Percentiles rank a stretch among this genome's conserved stretches.
phyloP scores from a whole-genome alignment of 2,113 vertebrate species.

The Elanus axillaris region DNA sequence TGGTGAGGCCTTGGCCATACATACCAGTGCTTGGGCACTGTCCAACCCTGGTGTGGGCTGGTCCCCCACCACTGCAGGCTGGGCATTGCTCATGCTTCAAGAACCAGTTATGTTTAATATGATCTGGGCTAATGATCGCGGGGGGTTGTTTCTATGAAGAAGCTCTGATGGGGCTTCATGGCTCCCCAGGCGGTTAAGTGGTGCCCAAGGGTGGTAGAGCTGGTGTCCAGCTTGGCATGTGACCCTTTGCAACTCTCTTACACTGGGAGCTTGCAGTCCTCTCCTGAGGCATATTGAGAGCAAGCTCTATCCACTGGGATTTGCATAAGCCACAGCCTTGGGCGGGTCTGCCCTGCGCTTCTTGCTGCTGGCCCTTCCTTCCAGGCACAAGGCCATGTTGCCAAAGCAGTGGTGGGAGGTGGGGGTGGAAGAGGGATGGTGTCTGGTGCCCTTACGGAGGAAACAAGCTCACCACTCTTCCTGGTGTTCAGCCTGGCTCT shows the following conservation, averaged over 20 bases:
- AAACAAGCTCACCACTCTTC: background rate
- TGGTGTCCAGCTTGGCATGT: background rate
- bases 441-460: background rate
- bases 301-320: background rate
- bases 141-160: background rate
- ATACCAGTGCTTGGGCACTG: background rate
- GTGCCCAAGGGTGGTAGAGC: background rate
- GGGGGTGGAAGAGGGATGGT: background rate
- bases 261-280: background rate
- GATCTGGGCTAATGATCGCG: background rate
- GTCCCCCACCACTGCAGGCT: background rate
- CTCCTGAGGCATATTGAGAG: background rate
- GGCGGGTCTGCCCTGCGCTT: background rate
- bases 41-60: background rate
- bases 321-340: background rate
- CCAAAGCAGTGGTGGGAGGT: background rate
- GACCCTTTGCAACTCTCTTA: background rate
- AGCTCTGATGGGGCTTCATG: background rate
- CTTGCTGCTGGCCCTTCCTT: background rate
- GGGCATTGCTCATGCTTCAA: background rate
- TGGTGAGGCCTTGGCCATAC: slow-evolving; percentile 66
- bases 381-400: background rate
- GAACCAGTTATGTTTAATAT: background rate
- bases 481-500: background rate
- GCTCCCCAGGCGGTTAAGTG: background rate